Percentiles rank a stretch among this genome's conserved stretches.
These are phyloP conservation scores for Lordiphosa collinella DNA, from an alignment of 1,140 invertebrate genomes.

Conservation along the genomic window DNA sequence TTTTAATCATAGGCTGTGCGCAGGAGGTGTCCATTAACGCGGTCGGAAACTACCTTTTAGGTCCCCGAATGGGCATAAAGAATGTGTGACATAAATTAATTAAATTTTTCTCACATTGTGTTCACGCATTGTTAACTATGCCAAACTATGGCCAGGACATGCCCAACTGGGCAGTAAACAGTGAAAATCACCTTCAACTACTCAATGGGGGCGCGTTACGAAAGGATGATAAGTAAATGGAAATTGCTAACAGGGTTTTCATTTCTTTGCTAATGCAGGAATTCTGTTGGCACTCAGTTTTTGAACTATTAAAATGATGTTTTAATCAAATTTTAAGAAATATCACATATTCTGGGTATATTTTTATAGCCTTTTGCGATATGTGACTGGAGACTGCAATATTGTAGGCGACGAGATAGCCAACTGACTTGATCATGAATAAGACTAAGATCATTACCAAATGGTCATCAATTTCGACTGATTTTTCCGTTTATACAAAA, in stretches of 20 bases:
- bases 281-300: constrained; percentile 11
- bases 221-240: neutral
- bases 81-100: constrained; percentile 76
- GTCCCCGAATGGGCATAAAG: constrained; percentile 62
- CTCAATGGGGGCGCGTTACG: constrained; percentile 22
- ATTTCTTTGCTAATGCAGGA: constrained; percentile 23
- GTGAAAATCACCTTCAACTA: constrained; percentile 13
- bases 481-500: no score
- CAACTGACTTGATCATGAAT: no score
- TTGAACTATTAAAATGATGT: neutral
- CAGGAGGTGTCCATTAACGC: constrained; percentile 49
- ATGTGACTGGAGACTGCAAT: no score
- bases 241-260: neutral
- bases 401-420: no score
- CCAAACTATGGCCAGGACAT: constrained; percentile 56
- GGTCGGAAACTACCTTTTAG: constrained; percentile 30
- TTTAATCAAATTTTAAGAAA: neutral
- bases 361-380: no score
- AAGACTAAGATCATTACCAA: no score
- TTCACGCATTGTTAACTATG: constrained; percentile 56
- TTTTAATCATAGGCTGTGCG: constrained; percentile 62
- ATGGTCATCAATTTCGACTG: no score
- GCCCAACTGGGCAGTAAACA: constrained; percentile 10
- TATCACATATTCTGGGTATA: neutral
- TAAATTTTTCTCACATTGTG: constrained; percentile 67